Conservation (phyloP, 2,113 vertebrate species). For the Carollia perspicillata region DNA sequence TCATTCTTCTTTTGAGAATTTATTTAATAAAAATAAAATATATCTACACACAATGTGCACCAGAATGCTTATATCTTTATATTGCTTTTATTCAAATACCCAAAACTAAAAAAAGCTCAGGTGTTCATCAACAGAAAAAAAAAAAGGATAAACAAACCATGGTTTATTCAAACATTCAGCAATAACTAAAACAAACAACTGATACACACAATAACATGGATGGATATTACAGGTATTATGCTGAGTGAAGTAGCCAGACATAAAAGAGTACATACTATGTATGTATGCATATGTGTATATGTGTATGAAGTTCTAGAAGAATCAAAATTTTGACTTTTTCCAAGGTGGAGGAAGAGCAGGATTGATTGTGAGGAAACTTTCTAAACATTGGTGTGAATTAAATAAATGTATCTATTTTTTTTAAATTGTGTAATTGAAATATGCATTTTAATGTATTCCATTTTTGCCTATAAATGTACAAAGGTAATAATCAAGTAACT, state of each 20-base stretch:
- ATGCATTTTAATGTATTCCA: not conserved
- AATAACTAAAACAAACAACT: not conserved
- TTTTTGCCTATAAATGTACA: not conserved
- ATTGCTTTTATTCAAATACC: not conserved
- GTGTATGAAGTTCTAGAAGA: not conserved
- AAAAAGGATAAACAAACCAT: not conserved
- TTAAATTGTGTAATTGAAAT: not conserved
- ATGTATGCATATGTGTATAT: not conserved
- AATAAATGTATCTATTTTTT: not conserved
- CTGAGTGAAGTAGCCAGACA: not conserved
- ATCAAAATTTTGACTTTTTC: not conserved
- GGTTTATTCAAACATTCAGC: not conserved
- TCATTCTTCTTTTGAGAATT: not conserved
- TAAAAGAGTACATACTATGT: not conserved
- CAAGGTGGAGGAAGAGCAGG: not conserved
- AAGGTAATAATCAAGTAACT: not conserved
- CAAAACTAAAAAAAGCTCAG: not conserved
- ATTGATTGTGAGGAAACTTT: not conserved
- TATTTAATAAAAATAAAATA: constrained; percentile 12
- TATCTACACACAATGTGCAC: not conserved
- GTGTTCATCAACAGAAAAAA: constrained; percentile 5
- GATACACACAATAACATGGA: not conserved
- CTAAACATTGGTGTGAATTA: not conserved
- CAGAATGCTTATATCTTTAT: constrained; percentile 14
- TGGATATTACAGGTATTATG: not conserved